Evolutionary conservation across 2,888 invertebrate genomes (phyloP).

Genomic region (Aphrophora alni): DNA sequence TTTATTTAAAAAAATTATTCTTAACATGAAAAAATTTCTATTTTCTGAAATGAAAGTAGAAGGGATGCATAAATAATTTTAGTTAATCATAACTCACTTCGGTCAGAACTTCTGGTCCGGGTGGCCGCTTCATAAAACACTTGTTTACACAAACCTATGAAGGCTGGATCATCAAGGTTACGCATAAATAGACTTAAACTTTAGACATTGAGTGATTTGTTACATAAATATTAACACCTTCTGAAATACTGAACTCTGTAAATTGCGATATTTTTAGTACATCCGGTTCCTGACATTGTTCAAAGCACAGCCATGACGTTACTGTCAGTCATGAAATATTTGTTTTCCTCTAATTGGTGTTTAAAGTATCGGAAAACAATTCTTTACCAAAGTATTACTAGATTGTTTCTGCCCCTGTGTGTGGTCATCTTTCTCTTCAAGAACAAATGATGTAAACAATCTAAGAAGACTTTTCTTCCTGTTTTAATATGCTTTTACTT

Average conservation of each 20-base stretch:
- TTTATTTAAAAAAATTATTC: too few relatives aligned
- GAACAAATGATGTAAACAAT: neutral
- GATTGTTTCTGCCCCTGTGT: neutral
- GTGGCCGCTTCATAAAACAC: neutral
- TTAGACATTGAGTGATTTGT: neutral
- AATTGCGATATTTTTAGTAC: neutral
- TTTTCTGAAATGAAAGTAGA: too few relatives aligned
- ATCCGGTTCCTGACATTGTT: neutral
- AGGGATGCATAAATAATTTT: too few relatives aligned
- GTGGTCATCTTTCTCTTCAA: neutral
- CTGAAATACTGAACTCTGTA: neutral
- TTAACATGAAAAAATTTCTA: too few relatives aligned
- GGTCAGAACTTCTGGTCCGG: too few relatives aligned
- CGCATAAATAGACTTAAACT: neutral
- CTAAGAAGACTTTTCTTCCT: neutral
- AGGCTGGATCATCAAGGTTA: neutral
- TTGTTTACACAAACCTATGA: neutral
- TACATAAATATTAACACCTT: neutral
- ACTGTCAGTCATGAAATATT: neutral
- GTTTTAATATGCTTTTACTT: too few relatives aligned
- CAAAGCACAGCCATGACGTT: neutral
- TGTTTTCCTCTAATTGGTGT: neutral
- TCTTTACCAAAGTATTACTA: neutral
- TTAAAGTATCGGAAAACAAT: neutral
- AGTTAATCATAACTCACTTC: too few relatives aligned